These are phyloP conservation scores for Mystacornis crossleyi DNA, from an alignment of 2,113 vertebrate genomes.

Conservation along the genomic window DNA sequence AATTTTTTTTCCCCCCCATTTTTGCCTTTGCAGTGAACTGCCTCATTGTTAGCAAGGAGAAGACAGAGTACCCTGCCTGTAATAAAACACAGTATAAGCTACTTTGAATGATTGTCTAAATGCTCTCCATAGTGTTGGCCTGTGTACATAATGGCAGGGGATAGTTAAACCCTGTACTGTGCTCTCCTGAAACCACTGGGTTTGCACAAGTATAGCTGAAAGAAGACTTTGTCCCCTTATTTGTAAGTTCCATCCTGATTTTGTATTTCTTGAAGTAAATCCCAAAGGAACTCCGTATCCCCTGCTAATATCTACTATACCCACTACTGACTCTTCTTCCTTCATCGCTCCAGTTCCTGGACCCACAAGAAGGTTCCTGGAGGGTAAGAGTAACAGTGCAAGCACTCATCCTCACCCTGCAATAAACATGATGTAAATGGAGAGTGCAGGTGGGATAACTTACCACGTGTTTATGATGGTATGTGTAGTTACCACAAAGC, in stretches of 20 bases:
- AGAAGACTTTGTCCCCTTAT: neutral
- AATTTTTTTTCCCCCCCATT: neutral
- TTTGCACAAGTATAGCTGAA: neutral
- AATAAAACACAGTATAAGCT: neutral
- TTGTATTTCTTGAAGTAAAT: neutral
- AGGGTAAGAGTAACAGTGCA: neutral
- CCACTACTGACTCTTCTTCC: neutral
- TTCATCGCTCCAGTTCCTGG: neutral
- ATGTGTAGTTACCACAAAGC: neutral
- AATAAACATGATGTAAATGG: neutral
- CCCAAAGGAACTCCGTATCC: neutral
- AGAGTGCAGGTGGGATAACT: neutral
- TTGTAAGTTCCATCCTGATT: neutral
- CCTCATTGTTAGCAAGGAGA: neutral
- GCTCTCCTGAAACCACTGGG: neutral
- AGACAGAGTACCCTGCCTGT: neutral
- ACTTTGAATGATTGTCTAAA: neutral
- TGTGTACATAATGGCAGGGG: neutral
- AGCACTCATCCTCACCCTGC: neutral
- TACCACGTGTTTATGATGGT: rapidly evolving
- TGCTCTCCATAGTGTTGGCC: neutral
- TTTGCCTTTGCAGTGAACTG: neutral
- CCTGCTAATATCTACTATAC: neutral
- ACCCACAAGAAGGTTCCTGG: neutral
- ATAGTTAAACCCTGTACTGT: neutral